A percentile compares a stretch with the other conserved stretches of the same genome.
Evolutionary conservation across 2,888 invertebrate species (phyloP).

Genomic region (Dastarcus helophoroides): DNA sequence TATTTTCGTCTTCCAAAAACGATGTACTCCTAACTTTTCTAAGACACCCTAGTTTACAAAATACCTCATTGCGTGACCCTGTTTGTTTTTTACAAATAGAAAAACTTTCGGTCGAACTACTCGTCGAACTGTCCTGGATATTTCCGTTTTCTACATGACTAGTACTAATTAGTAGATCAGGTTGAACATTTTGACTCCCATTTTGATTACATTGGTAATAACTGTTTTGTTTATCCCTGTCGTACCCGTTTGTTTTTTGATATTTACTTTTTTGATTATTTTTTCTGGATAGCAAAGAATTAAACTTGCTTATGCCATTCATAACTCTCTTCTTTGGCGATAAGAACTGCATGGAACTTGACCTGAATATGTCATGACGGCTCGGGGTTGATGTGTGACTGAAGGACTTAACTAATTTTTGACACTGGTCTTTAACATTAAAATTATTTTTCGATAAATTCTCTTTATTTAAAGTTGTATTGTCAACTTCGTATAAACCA

Average conservation of each 20-base stretch:
- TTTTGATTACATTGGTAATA: slow-evolving; percentile 6
- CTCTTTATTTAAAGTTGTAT: too few species aligned
- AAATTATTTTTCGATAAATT: slow-evolving; percentile 14
- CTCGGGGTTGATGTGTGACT: slow-evolving; percentile 20
- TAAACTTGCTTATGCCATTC: slow-evolving; percentile 29
- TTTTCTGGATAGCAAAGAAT: slow-evolving; percentile 20
- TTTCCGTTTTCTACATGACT: too few species aligned
- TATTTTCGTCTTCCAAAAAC: slow-evolving; percentile 44
- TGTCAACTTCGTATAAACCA: too few species aligned
- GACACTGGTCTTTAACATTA: slow-evolving; percentile 17
- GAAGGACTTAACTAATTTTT: slow-evolving; percentile 22
- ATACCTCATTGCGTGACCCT: slow-evolving; percentile 18
- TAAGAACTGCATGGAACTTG: slow-evolving; percentile 24
- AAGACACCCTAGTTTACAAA: slow-evolving; percentile 21
- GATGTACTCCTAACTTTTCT: slow-evolving; percentile 47
- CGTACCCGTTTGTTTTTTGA: slow-evolving; percentile 2
- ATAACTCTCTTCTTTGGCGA: slow-evolving; percentile 39
- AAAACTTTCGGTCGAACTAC: slow-evolving; percentile 26
- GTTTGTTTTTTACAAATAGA: slow-evolving; percentile 16
- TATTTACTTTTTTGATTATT: slow-evolving; percentile 15
- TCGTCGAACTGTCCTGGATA: slow-evolving; percentile 23
- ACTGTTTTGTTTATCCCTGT: slow-evolving; percentile 3
- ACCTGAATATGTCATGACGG: slow-evolving; percentile 21
- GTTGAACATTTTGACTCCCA: slow-evolving; percentile 7
- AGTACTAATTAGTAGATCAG: too few species aligned